A percentile compares a stretch with the other conserved stretches of the same genome.
phyloP scores from a whole-genome alignment of 1,140 invertebrate genomes.

The Drosophila erecta region DNA sequence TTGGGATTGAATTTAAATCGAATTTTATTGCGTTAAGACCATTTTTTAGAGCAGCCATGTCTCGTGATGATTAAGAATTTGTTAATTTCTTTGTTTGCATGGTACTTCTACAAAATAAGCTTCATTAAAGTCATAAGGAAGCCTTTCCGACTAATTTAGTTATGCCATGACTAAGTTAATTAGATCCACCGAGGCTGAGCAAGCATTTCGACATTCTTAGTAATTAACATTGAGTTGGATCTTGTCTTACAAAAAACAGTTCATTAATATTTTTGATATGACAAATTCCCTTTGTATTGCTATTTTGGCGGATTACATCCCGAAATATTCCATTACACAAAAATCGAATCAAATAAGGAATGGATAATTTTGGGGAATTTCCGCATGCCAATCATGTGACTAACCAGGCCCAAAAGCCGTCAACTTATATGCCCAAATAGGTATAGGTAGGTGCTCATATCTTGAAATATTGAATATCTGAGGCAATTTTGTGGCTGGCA shows the following conservation, averaged over 20 bases:
- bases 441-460: background rate
- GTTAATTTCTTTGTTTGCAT: conserved; percentile 18
- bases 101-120: conserved; percentile 10
- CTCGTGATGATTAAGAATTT: conserved; percentile 12
- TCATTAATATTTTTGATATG: too few relatives aligned
- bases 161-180: conserved; percentile 27
- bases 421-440: conserved; percentile 7
- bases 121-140: conserved; percentile 33
- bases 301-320: conserved; percentile 6
- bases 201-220: background rate
- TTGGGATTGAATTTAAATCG: conserved; percentile 27
- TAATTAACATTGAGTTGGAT: background rate
- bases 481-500: conserved; percentile 28
- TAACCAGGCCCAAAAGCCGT: conserved; percentile 10
- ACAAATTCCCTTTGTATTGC: background rate
- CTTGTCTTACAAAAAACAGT: too few relatives aligned
- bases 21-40: conserved; percentile 25
- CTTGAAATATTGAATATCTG: conserved; percentile 15
- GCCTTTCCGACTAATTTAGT: conserved; percentile 14
- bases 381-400: conserved; percentile 36
- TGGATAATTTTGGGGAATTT: conserved; percentile 34
- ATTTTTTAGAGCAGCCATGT: conserved; percentile 1
- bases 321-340: conserved; percentile 2
- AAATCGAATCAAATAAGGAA: conserved; percentile 17
- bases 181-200: conserved; percentile 17